Percentiles rank a stretch among this genome's conserved stretches.
These are phyloP conservation scores for Dryobates pubescens DNA, from an alignment of 2,797 vertebrate genomes.

Conservation along the genomic window DNA sequence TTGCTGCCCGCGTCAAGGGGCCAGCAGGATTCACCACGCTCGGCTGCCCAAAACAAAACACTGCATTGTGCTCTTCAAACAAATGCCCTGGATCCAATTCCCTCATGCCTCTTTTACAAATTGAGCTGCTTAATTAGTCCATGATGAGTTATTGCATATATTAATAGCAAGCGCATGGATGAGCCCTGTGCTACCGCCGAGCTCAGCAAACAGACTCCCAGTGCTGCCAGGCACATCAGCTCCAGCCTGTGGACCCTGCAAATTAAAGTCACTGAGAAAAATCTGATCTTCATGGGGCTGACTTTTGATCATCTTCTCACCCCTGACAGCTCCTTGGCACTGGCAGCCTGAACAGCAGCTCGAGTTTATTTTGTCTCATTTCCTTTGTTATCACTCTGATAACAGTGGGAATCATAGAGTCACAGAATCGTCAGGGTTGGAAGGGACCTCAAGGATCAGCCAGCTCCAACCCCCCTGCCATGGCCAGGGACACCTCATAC, in stretches of 20 bases:
- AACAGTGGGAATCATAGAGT: too few relatives aligned
- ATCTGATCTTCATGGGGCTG: neutral
- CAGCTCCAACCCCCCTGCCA: too few relatives aligned
- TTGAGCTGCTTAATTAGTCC: constrained; percentile 23
- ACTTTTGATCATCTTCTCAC: neutral
- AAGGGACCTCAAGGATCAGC: too few relatives aligned
- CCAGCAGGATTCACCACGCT: neutral
- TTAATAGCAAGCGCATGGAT: neutral
- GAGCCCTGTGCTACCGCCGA: neutral
- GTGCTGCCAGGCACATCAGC: neutral
- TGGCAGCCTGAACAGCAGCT: neutral
- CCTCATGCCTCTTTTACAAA: neutral
- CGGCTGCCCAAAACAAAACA: neutral
- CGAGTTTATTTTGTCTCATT: neutral
- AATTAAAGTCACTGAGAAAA: neutral
- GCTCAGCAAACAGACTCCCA: neutral
- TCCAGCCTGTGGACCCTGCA: neutral
- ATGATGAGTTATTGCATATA: neutral
- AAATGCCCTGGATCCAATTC: neutral
- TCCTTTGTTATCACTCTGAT: too few relatives aligned
- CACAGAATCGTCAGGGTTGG: too few relatives aligned
- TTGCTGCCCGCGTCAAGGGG: neutral
- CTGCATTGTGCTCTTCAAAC: neutral
- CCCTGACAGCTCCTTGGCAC: neutral
- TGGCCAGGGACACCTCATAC: too few relatives aligned